phyloP scores from a whole-genome alignment of 1,140 invertebrate genomes.

The Venustaconcha ellipsiformis region DNA sequence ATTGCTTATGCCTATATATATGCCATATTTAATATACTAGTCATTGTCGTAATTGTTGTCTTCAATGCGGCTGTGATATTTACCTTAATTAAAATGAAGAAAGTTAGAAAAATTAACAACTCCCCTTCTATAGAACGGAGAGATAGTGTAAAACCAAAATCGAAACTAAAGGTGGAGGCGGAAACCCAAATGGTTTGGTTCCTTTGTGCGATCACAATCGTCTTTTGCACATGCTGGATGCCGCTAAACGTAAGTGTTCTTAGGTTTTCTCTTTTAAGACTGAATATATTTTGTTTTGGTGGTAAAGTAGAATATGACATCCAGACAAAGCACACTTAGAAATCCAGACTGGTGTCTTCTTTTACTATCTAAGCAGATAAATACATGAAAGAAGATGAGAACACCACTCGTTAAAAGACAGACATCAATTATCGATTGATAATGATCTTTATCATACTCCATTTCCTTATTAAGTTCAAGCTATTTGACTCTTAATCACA shows the following conservation, averaged over 20 bases:
- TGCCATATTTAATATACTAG: conserved; percentile 57
- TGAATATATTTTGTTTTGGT: background rate
- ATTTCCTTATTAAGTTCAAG: no score
- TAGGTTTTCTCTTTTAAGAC: background rate
- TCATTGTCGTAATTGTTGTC: conserved; percentile 59
- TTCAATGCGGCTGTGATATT: conserved; percentile 61
- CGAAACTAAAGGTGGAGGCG: conserved; percentile 56
- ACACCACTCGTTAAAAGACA: background rate
- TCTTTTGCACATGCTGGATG: conserved; percentile 68
- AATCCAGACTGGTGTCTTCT: background rate
- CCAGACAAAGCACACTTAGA: background rate
- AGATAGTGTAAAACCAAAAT: conserved; percentile 27
- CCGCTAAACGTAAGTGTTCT: conserved; percentile 67
- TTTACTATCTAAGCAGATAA: background rate
- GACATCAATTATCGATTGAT: background rate
- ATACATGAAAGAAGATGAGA: background rate
- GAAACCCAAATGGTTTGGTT: conserved; percentile 70
- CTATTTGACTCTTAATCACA: no score
- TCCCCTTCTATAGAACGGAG: conserved; percentile 44
- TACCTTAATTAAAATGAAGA: conserved; percentile 61
- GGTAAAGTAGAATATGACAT: background rate
- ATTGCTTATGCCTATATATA: conserved; percentile 60
- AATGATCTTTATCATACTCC: no score
- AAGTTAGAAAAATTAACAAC: conserved; percentile 37
- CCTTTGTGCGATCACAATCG: conserved; percentile 68